Conservation (phyloP, 1,140 invertebrate genomes). For the Plectus sambesii region DNA sequence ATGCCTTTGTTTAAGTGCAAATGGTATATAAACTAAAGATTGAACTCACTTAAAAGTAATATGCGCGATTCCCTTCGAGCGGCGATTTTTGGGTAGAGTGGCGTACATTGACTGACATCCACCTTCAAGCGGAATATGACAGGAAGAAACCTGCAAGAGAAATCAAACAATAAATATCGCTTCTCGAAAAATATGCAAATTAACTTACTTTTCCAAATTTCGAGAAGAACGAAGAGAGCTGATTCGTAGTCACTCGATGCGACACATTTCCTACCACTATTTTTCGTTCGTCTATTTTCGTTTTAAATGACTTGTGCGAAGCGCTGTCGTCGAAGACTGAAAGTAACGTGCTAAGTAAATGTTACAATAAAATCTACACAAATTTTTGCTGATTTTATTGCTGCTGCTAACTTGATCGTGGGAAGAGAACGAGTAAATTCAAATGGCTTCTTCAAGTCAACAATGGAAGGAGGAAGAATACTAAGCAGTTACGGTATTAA, state of each 20-base stretch:
- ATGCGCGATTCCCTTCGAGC: slow-evolving; percentile 27
- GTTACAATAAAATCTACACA: slow-evolving; percentile 7
- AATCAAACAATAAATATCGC: slow-evolving; percentile 12
- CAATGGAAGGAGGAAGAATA: no score
- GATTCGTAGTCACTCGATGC: slow-evolving; percentile 30
- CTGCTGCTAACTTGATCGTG: slow-evolving; percentile 8
- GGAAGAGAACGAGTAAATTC: slow-evolving; percentile 37
- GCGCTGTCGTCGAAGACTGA: slow-evolving; percentile 32
- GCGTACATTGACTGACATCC: slow-evolving; percentile 35
- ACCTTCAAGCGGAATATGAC: slow-evolving; percentile 36
- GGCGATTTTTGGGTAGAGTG: slow-evolving; percentile 34
- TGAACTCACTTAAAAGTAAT: slow-evolving; percentile 40
- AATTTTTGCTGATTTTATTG: no score
- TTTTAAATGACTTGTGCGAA: slow-evolving; percentile 5
- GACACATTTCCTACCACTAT: slow-evolving; percentile 40
- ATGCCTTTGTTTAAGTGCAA: no score
- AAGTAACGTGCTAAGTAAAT: slow-evolving; percentile 11
- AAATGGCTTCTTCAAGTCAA: slow-evolving; percentile 27
- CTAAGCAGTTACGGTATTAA: no score
- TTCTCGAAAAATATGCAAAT: slow-evolving; percentile 12
- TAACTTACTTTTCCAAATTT: slow-evolving; percentile 42
- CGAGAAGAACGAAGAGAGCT: slow-evolving; percentile 40
- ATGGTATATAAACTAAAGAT: no score
- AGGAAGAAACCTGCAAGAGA: slow-evolving; percentile 26
- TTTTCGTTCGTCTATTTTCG: slow-evolving; percentile 32